Evolutionary conservation across 2,797 vertebrate species (phyloP).

Genomic region (Rachycentron canadum): DNA sequence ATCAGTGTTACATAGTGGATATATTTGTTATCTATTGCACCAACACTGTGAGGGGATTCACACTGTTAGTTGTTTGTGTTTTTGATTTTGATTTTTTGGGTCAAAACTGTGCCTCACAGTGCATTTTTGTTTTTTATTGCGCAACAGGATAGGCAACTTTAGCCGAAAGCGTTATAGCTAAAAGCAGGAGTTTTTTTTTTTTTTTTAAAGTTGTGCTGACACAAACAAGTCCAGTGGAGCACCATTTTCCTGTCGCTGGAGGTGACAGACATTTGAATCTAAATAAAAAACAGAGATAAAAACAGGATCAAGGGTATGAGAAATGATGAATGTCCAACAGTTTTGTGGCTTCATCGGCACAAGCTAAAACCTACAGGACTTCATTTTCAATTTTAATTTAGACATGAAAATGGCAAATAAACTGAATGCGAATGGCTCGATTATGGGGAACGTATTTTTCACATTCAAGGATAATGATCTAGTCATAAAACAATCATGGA

Average conservation of each 20-base stretch:
- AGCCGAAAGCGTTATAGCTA: conserved; percentile 30
- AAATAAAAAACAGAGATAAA: conserved; percentile 37
- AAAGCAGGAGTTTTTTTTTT: conserved; percentile 13
- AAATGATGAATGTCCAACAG: neutral
- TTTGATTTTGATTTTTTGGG: neutral
- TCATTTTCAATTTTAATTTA: neutral
- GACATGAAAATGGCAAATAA: neutral
- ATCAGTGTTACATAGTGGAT: neutral
- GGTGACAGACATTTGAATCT: conserved; percentile 40
- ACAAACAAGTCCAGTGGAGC: conserved; percentile 42
- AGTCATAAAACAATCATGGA: neutral
- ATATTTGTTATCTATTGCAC: neutral
- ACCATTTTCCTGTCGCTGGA: conserved; percentile 47
- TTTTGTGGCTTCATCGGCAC: neutral
- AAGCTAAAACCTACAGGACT: neutral
- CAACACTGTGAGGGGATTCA: conserved; percentile 14
- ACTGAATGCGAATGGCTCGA: neutral
- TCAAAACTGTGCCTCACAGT: conserved; percentile 24
- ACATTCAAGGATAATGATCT: neutral
- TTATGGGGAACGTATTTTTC: neutral
- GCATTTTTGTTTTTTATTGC: conserved; percentile 46
- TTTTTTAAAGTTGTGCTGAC: conserved; percentile 4
- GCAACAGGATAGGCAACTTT: conserved; percentile 42
- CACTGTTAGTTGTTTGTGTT: conserved; percentile 2
- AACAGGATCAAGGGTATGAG: conserved; percentile 15